Evolutionary conservation across 2,888 invertebrate species (phyloP).

Genomic region (Lithophane ornitopus): DNA sequence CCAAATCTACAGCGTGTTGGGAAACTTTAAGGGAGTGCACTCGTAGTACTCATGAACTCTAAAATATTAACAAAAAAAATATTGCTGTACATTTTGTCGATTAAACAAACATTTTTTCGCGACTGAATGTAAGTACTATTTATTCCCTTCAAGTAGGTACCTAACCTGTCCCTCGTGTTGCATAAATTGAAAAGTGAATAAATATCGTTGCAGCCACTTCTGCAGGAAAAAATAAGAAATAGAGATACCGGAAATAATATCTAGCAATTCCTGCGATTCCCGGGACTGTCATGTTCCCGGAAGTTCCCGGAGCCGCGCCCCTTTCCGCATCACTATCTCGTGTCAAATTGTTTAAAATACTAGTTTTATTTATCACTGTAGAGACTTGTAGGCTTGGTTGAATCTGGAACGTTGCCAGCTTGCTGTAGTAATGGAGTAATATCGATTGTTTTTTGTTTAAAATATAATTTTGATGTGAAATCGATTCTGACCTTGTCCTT

Average conservation of each 20-base stretch:
- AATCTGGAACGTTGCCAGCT: constrained; percentile 35
- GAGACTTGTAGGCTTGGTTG: constrained; percentile 5
- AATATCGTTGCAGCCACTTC: constrained; percentile 3
- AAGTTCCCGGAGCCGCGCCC: constrained; percentile 18
- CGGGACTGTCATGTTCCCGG: constrained; percentile 35
- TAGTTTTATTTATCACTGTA: constrained; percentile 36
- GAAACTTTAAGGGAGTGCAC: too few species aligned
- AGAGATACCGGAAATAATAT: constrained; percentile 19
- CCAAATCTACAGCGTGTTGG: neutral
- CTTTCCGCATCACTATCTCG: constrained; percentile 59
- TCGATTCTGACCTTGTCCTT: constrained; percentile 34
- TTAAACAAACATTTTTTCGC: too few species aligned
- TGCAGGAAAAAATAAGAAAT: neutral
- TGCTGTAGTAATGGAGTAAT: neutral
- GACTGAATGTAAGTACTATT: too few species aligned
- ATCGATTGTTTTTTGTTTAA: constrained; percentile 28
- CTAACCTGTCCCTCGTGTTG: too few species aligned
- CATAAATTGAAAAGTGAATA: neutral
- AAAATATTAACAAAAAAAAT: too few species aligned
- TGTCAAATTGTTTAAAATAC: constrained; percentile 60
- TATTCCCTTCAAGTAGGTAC: too few species aligned
- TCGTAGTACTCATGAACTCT: too few species aligned
- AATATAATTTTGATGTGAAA: constrained; percentile 39
- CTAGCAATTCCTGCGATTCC: constrained; percentile 43
- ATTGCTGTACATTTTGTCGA: too few species aligned